Conservation (phyloP, 2,113 vertebrate species). For the Myocastor coypus region DNA sequence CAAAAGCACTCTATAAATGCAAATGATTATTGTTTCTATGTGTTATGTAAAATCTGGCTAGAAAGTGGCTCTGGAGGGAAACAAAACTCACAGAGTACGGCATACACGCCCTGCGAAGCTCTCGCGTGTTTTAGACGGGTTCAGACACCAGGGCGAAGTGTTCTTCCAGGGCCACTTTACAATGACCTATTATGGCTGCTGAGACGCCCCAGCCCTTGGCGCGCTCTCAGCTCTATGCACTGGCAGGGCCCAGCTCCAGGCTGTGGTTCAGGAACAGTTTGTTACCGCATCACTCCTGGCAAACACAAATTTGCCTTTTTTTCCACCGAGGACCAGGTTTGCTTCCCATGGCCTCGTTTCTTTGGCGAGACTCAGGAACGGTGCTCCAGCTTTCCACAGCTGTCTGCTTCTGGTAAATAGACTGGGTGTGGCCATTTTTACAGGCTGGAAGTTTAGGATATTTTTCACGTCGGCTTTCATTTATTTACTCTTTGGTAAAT, state of each 20-base stretch:
- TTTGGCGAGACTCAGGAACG: background rate
- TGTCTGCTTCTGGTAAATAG: background rate
- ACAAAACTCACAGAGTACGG: background rate
- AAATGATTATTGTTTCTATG: conserved; percentile 41
- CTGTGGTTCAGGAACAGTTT: conserved; percentile 71
- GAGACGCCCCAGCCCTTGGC: background rate
- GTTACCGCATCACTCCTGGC: conserved; percentile 62
- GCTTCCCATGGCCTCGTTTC: conserved; percentile 56
- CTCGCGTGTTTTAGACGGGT: background rate
- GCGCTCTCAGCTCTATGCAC: background rate
- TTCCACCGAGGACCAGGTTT: conserved; percentile 59
- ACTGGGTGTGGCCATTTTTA: conserved; percentile 50
- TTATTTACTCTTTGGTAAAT: conserved; percentile 26
- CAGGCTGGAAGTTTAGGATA: background rate
- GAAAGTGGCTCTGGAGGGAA: background rate
- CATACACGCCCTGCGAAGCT: background rate
- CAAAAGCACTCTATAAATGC: background rate
- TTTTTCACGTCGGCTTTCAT: conserved; percentile 42
- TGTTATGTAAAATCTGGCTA: conserved; percentile 40
- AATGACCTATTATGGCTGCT: background rate
- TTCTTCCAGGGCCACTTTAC: background rate
- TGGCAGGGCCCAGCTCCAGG: conserved; percentile 31
- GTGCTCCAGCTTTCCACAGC: conserved; percentile 57
- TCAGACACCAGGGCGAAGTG: background rate
- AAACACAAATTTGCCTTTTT: conserved; percentile 21